Evolutionary conservation across 2,797 vertebrate species (phyloP), one percentile per base, ranked within the genome.

Genomic region (Molossus molossus): DNA sequence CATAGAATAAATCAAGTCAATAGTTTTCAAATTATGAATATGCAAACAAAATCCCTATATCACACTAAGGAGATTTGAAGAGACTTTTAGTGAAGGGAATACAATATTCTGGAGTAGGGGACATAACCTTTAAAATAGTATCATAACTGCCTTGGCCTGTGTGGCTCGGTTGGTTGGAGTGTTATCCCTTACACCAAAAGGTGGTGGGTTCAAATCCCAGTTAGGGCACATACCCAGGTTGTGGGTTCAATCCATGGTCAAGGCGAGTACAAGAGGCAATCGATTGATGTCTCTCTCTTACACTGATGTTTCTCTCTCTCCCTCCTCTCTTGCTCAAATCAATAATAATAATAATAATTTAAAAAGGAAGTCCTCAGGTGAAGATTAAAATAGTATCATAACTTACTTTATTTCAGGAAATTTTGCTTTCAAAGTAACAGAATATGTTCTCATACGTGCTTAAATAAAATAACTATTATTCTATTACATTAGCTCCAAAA

Each of bases 401-500:
- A 82, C n/a, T 88, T 94, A 55, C 4, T 76, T 29, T 57, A 97
- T 20, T 37, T 62, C 9, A 67, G 40, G 50, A 6, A 95, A 37
- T 65, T 93, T 77, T 79, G 48, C 13, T 89, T 77, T 91, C 29
- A 70, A 83, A 50, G 50, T 53, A 93, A 87, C 5, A 81, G 87
- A 90, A 72, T 69, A 53, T 69, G 1, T 73, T 90, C 73, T 64
- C 23, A 67, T 20, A 91, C 6, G 2, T 80, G 4, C 45, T 94
- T 87, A 85, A 93, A 88, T 33, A 62, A 95, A 79, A 76, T 77
- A 75, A 69, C 15, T 40, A 55, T 81, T 87, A 75, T 91, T 77
- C 55, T 76, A 69, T 67, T 97, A 88, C 62, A 95, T 76, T 75
- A n/a, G 86, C 17, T 90, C 20, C 55, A 92, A 94, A 96, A 75